Evolutionary conservation across 1,140 invertebrate species (phyloP).

Genomic region (Holcopasites calliopsidis): DNA sequence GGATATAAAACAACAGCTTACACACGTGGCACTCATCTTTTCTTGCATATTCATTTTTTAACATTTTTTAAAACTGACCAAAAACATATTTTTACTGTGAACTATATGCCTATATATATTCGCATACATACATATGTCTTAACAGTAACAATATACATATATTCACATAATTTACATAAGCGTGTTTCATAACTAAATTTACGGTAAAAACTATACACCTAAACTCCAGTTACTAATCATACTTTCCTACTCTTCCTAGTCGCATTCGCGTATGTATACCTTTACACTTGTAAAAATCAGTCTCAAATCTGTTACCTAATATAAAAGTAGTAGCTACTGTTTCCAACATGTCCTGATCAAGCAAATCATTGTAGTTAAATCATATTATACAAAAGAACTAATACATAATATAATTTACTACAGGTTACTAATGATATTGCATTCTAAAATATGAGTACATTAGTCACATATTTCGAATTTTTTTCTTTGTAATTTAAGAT

Average conservation of each 20-base stretch:
- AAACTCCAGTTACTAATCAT: neutral
- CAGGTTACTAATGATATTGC: neutral
- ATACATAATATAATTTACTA: neutral
- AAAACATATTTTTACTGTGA: too few relatives aligned
- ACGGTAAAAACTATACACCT: neutral
- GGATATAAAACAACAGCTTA: neutral
- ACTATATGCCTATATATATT: neutral
- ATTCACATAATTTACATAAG: neutral
- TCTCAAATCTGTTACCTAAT: neutral
- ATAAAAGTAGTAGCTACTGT: too few relatives aligned
- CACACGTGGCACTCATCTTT: too few relatives aligned
- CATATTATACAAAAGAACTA: too few relatives aligned
- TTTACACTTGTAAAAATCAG: neutral
- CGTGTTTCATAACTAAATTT: neutral
- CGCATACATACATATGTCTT: neutral
- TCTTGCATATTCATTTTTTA: too few relatives aligned
- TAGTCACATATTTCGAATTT: neutral
- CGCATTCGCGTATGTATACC: neutral
- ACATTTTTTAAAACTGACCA: too few relatives aligned
- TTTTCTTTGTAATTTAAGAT: too few relatives aligned
- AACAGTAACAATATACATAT: constrained; percentile 5
- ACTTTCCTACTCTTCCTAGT: neutral
- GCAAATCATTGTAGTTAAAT: neutral
- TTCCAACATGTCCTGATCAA: too few relatives aligned
- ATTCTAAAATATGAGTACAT: too few relatives aligned